phyloP scores from a whole-genome alignment of 1,140 invertebrate species.

The Diachasmimorpha longicaudata region DNA sequence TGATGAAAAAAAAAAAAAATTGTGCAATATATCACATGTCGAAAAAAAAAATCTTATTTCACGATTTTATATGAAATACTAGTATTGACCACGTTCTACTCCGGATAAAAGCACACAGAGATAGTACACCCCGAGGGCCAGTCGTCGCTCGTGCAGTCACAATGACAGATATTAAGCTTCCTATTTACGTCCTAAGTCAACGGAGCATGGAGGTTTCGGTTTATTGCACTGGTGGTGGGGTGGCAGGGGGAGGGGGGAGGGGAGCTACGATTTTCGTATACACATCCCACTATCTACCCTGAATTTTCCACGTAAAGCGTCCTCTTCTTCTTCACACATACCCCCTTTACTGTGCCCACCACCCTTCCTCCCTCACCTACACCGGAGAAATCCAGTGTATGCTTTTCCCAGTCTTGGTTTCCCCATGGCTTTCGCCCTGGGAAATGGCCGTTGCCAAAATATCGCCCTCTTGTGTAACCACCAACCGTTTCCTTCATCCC shows the following conservation, averaged over 20 bases:
- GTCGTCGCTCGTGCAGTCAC: constrained; percentile 28
- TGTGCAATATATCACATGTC: too few species aligned
- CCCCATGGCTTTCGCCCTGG: constrained; percentile 10
- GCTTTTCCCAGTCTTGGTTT: constrained; percentile 10
- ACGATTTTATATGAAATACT: neutral
- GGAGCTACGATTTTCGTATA: constrained; percentile 13
- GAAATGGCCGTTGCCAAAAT: constrained; percentile 28
- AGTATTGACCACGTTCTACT: neutral
- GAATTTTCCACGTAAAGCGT: neutral
- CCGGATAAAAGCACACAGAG: constrained; percentile 6
- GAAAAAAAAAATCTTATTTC: neutral
- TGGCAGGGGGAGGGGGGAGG: too few species aligned
- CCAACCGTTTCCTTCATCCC: constrained; percentile 2
- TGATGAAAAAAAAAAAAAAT: too few species aligned
- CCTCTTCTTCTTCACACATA: neutral
- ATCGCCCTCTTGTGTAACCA: constrained; percentile 24
- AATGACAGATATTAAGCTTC: constrained; percentile 43
- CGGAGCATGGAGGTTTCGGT: constrained; percentile 34
- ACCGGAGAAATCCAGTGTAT: constrained; percentile 1
- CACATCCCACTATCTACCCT: neutral
- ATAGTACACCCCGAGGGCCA: constrained; percentile 14
- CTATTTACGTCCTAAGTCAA: constrained; percentile 41
- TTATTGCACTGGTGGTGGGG: constrained; percentile 37
- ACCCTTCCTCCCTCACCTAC: too few species aligned
- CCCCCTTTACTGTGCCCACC: too few species aligned